Percentiles rank a stretch among this genome's conserved stretches.
Conservation (phyloP, 1,140 invertebrate species). For the Bombus fervidus region DNA sequence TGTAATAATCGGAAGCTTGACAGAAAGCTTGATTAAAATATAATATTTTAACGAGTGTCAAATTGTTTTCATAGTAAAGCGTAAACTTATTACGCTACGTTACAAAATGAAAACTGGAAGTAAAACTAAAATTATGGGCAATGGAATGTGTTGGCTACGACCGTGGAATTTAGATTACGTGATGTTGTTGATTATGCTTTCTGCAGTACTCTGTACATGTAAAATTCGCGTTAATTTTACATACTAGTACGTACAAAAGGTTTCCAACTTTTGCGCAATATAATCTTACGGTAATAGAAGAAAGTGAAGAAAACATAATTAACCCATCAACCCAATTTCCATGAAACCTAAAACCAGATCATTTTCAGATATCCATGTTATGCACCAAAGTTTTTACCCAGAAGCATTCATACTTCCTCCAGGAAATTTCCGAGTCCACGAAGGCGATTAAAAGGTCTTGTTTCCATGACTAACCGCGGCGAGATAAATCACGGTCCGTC, state of each 20-base stretch:
- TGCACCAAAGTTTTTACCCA: background rate
- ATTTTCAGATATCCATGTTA: conserved; percentile 4
- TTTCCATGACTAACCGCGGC: background rate
- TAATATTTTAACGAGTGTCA: background rate
- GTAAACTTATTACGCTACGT: background rate
- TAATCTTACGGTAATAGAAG: background rate
- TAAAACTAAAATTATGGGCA: background rate
- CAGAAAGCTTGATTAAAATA: background rate
- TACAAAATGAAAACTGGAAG: background rate
- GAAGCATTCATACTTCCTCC: background rate
- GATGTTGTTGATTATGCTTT: background rate
- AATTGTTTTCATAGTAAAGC: background rate
- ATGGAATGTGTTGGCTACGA: background rate
- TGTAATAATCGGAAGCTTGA: background rate
- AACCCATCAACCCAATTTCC: background rate
- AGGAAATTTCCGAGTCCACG: background rate
- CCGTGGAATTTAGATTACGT: background rate
- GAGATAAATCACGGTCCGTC: background rate
- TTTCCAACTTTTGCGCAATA: background rate
- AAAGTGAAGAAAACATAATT: background rate
- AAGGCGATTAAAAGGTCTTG: background rate
- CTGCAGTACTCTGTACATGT: background rate
- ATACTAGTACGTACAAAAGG: background rate
- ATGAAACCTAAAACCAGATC: background rate
- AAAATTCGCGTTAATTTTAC: background rate